Percentiles rank a stretch among this genome's conserved stretches.
Evolutionary conservation across 1,140 invertebrate genomes (phyloP).

Genomic region (Drosophila lowei): DNA sequence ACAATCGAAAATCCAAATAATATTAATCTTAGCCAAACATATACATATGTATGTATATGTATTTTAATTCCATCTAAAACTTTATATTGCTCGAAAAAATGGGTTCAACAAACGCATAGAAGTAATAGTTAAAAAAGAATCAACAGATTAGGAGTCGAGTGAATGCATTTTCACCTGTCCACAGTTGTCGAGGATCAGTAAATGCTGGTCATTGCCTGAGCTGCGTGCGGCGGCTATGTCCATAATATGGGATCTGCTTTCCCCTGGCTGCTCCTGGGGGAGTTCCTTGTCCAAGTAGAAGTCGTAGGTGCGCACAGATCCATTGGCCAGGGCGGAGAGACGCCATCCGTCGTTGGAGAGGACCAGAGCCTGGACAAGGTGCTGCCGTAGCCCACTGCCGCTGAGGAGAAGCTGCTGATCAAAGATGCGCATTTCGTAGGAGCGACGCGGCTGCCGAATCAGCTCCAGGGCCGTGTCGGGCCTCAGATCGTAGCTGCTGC

Average conservation of each 20-base stretch:
- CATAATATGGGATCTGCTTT: slow-evolving; percentile 9
- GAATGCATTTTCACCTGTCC: slow-evolving; percentile 59
- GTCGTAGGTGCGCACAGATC: slow-evolving; percentile 64
- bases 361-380: slow-evolving; percentile 68
- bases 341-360: slow-evolving; percentile 72
- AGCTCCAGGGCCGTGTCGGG: slow-evolving; percentile 63
- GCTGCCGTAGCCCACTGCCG: slow-evolving; percentile 62
- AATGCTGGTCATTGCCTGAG: slow-evolving; percentile 43
- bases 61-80: neutral
- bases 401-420: slow-evolving; percentile 74
- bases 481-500: slow-evolving; percentile 32
- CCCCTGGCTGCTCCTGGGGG: neutral
- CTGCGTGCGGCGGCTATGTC: slow-evolving; percentile 59
- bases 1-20: too few relatives aligned
- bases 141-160: slow-evolving; percentile 55
- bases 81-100: slow-evolving; percentile 45
- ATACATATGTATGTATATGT: too few relatives aligned
- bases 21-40: too few relatives aligned
- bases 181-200: slow-evolving; percentile 40
- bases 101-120: slow-evolving; percentile 24
- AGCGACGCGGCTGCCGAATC: slow-evolving; percentile 55
- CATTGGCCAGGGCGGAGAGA: slow-evolving; percentile 68
- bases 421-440: slow-evolving; percentile 67
- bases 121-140: slow-evolving; percentile 22
- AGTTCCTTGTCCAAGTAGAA: slow-evolving; percentile 70